A percentile compares a stretch with the other conserved stretches of the same genome.
Conservation (phyloP, 2,888 invertebrate species). For the Synergus japonicus region DNA sequence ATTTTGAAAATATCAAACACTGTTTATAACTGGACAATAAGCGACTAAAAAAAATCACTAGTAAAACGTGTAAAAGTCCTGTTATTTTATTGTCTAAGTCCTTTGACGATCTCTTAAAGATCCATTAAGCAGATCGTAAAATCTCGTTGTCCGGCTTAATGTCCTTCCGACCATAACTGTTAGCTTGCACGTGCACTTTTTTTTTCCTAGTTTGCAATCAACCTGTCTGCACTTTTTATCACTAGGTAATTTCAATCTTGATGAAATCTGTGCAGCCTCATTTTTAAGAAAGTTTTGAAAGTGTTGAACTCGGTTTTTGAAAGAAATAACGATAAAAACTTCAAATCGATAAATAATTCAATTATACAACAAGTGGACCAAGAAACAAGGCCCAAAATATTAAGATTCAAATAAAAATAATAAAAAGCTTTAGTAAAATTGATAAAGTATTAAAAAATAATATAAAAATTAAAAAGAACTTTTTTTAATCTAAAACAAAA, state of each 20-base stretch:
- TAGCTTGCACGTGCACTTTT: slow-evolving; percentile 21
- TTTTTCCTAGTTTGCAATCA: background rate
- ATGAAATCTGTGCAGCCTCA: background rate
- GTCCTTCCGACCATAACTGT: slow-evolving; percentile 12
- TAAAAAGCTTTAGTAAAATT: no score
- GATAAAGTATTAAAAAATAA: no score
- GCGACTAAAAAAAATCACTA: background rate
- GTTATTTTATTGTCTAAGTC: background rate
- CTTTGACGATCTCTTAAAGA: slow-evolving; percentile 20
- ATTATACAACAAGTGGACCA: background rate
- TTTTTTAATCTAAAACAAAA: no score
- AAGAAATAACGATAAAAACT: background rate
- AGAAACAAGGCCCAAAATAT: no score
- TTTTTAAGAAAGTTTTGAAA: background rate
- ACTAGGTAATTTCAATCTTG: background rate
- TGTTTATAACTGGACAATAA: background rate
- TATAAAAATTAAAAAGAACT: no score
- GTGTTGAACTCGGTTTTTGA: background rate
- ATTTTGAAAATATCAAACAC: background rate
- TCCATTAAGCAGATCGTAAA: slow-evolving; percentile 24
- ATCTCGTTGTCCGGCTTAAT: slow-evolving; percentile 2
- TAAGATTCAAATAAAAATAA: no score
- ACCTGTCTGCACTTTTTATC: slow-evolving; percentile 17
- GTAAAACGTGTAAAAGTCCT: background rate
- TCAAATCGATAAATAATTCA: background rate